Base-by-base conservation (phyloP, 2,113 vertebrate species). In the Festucalex cinctus region DNA sequence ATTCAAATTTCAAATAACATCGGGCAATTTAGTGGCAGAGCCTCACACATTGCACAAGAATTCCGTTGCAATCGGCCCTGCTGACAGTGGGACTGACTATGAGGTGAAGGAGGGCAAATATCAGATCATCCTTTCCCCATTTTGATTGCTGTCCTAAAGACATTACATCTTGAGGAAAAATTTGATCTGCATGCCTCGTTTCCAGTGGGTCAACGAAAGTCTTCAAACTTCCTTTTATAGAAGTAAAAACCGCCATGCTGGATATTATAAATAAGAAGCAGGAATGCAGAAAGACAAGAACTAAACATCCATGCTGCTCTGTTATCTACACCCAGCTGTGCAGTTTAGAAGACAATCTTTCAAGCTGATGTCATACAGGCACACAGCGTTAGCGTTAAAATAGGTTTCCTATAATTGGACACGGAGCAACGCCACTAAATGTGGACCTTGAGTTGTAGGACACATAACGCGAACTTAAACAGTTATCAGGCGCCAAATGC, bases 161-260 rank as follows among this genome's bases (percentile, higher is more conserved):
- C 74, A 78, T 77, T 80, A 76, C 70, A 79, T 88, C 80, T 88
- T 73, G 62, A 76, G 66, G 22, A 22, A 39, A 62, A 62, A 43
- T 22, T 12, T 37, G 7, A 62, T 43, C 24, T 62, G 60, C 39
- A 43, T 62, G 39, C 60, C 39, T 62, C 4, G n/a, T 22, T 62
- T 62, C 60, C 60, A 43, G 37, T 43, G 60, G 37, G n/a, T 43
- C n/a, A 43, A 7, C 39, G 22, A 81, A 86, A 81, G 67, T 78
- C 73, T 74, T 74, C 78, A 73, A 70, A 88, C 81, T 88, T 89
- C 85, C 89, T 89, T 89, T 85, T 90, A 90, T 86, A 88, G 88
- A 88, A 90, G 84, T 77, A 79, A 80, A 12, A 41, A 9, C 43
- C 43, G 16, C 19, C 14, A 65, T 78, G 76, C 73, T 77, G 67